A percentile compares a stretch with the other conserved stretches of the same genome.
Conservation (phyloP, 2,797 vertebrate genomes). For the Helarctos malayanus region DNA sequence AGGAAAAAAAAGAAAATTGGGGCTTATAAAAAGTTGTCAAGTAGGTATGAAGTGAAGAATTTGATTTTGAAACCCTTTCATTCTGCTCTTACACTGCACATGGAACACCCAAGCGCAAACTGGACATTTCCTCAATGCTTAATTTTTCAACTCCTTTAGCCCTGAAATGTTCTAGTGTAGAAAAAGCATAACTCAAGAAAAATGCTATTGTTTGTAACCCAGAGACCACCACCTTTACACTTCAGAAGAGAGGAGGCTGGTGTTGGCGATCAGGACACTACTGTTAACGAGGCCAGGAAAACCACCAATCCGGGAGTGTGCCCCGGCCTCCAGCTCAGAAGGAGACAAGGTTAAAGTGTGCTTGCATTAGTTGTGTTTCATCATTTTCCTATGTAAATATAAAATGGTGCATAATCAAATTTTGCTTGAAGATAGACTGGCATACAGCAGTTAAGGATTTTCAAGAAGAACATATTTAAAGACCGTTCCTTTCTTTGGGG, state of each 20-base stretch:
- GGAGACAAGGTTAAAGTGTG: constrained; percentile 87
- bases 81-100: too few species aligned
- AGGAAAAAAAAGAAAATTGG: not conserved
- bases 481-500: constrained; percentile 88
- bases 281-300: not conserved
- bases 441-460: constrained; percentile 84
- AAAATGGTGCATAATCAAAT: constrained; percentile 84
- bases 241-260: not conserved
- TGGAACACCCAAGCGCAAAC: not conserved
- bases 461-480: constrained; percentile 83
- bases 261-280: not conserved
- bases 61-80: not conserved
- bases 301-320: constrained; percentile 78
- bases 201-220: not conserved
- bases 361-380: constrained; percentile 89
- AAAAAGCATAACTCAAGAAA: constrained; percentile 4
- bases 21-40: not conserved
- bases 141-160: not conserved
- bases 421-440: constrained; percentile 83
- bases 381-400: constrained; percentile 90
- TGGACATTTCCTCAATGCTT: not conserved
- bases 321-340: constrained; percentile 80
- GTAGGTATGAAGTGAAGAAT: not conserved
- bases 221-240: not conserved
- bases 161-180: not conserved